phyloP scores from a whole-genome alignment of 1,140 invertebrate species.

The Heterodera schachtii region DNA sequence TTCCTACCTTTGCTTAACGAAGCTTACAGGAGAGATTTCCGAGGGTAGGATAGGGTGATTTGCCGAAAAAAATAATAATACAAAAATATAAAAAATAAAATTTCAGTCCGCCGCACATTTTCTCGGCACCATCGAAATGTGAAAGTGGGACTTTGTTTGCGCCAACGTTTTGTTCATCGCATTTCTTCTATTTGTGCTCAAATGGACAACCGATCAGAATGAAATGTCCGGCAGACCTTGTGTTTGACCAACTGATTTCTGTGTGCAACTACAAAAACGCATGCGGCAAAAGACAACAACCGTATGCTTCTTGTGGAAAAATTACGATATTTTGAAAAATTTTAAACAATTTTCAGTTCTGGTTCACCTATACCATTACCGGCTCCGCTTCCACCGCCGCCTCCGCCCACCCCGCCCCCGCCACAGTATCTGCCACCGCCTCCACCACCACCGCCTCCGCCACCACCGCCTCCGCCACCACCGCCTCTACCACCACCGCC shows the following conservation, averaged over 20 bases:
- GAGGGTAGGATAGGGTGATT: no score
- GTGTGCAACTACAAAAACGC: neutral
- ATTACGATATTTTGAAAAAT: no score
- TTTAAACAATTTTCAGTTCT: no score
- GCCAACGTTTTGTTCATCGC: neutral
- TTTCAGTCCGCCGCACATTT: neutral
- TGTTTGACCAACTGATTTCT: neutral
- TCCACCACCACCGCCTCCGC: no score
- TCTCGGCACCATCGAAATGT: neutral
- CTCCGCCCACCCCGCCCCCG: no score
- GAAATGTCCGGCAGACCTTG: neutral
- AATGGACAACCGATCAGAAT: neutral
- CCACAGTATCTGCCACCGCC: no score
- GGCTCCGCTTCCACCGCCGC: no score
- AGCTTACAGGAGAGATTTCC: no score
- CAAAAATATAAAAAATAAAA: neutral
- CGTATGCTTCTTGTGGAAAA: no score
- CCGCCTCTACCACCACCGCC: no score
- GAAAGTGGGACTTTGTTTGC: neutral
- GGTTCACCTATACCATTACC: neutral
- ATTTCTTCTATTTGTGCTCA: neutral
- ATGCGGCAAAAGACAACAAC: neutral
- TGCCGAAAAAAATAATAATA: neutral
- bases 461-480: no score
- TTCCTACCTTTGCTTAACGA: no score